phyloP scores from a whole-genome alignment of 2,797 vertebrate species.

The Dryobates pubescens region DNA sequence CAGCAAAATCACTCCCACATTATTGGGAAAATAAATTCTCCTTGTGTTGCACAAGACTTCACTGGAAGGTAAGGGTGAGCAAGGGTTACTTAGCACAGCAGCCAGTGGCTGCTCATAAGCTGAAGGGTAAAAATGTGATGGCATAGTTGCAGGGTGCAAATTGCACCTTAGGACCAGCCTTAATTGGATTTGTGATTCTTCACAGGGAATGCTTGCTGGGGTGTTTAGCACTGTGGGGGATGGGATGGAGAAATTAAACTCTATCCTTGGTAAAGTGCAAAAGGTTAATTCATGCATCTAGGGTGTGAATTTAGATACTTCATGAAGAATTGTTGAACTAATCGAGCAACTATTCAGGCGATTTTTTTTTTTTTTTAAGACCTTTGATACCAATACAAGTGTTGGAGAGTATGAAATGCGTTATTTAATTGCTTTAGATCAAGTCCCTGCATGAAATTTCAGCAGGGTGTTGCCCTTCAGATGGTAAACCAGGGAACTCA shows the following conservation, averaged over 20 bases:
- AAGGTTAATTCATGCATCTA: not conserved
- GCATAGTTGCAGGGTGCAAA: rapidly evolving
- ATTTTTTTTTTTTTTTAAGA: not conserved
- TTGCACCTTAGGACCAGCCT: not conserved
- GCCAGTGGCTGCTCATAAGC: not conserved
- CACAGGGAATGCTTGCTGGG: rapidly evolving
- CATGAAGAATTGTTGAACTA: not conserved
- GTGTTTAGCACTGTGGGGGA: rapidly evolving
- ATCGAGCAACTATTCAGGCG: not conserved
- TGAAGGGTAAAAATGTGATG: rapidly evolving
- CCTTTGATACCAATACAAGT: not conserved
- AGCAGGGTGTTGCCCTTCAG: not conserved
- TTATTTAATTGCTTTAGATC: not conserved
- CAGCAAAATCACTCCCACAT: not conserved
- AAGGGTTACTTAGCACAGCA: not conserved
- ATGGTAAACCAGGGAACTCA: not conserved
- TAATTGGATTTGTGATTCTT: not conserved
- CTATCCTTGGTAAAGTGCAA: not conserved
- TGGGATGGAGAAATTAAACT: not conserved
- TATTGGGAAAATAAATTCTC: not conserved
- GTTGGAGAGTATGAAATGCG: not conserved
- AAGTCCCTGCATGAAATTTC: not conserved
- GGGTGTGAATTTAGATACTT: not conserved
- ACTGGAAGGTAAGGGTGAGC: not conserved
- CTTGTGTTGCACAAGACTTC: not conserved